Evolutionary conservation across 2,797 vertebrate species (phyloP).

Genomic region (Aldrovandia affinis): DNA sequence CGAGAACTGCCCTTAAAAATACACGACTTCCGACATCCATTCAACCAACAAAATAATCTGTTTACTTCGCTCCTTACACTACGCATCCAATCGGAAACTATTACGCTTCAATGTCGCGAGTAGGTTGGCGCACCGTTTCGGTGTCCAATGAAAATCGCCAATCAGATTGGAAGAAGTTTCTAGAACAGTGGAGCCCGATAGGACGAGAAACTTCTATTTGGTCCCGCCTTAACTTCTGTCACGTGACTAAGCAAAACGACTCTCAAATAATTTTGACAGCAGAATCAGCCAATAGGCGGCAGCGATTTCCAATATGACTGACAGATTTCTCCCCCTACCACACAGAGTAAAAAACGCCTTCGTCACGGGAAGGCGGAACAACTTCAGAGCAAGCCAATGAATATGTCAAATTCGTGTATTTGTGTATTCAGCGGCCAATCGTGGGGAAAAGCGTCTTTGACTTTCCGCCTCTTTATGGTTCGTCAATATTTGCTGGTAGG

Average conservation of each 20-base stretch:
- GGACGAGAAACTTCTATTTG: conserved; percentile 35
- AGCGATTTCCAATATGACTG: background rate
- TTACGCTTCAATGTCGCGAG: background rate
- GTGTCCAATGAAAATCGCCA: conserved; percentile 15
- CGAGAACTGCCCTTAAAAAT: background rate
- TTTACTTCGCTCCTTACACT: background rate
- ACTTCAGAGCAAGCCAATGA: conserved; percentile 15
- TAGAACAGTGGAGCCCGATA: conserved; percentile 32
- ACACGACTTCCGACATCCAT: background rate
- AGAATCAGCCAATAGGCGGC: conserved; percentile 18
- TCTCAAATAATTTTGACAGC: background rate
- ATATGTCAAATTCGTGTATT: background rate
- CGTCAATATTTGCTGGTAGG: conserved; percentile 55
- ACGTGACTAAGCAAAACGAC: background rate
- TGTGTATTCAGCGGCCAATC: background rate
- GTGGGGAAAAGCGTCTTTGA: conserved; percentile 49
- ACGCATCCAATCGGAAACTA: conserved; percentile 25
- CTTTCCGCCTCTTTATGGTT: conserved; percentile 51
- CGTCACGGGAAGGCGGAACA: background rate
- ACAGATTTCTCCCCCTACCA: conserved; percentile 20
- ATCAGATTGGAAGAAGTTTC: conserved; percentile 31
- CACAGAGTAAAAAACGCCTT: too few species aligned
- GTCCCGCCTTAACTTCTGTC: background rate
- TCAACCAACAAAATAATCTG: conserved; percentile 1
- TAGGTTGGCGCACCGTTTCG: conserved; percentile 8